Conservation (phyloP, 2,888 invertebrate genomes). For the Siphlonurus alternatus region DNA sequence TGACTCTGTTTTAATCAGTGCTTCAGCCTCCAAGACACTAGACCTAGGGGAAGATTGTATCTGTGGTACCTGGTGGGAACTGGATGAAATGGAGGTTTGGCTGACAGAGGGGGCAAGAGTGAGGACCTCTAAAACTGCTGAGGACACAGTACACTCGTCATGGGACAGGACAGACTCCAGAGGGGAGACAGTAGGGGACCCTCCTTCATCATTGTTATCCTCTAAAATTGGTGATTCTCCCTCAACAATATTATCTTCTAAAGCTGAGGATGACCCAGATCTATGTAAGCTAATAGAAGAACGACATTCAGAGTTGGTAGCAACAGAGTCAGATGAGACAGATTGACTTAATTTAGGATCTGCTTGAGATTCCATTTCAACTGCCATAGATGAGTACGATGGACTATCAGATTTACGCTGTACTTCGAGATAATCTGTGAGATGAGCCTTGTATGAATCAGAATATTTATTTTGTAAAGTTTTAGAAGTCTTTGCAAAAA, state of each 20-base stretch:
- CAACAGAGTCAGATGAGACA: not conserved
- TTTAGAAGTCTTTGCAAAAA: not conserved
- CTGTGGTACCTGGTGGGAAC: too few species aligned
- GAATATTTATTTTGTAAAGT: not conserved
- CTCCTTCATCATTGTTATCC: too few species aligned
- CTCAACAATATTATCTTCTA: too few species aligned
- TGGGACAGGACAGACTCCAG: not conserved
- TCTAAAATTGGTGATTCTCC: too few species aligned
- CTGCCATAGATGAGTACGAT: not conserved
- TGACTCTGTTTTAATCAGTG: too few species aligned
- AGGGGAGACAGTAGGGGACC: too few species aligned
- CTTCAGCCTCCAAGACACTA: too few species aligned
- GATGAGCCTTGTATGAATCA: not conserved
- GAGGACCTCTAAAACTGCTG: not conserved
- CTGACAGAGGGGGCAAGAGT: not conserved
- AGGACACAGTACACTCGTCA: not conserved
- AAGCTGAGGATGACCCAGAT: too few species aligned
- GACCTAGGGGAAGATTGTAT: too few species aligned
- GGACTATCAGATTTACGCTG: not conserved
- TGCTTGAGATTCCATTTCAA: not conserved
- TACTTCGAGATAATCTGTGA: not conserved
- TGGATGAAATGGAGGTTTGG: not conserved
- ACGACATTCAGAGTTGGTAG: not conserved
- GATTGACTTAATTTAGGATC: not conserved
- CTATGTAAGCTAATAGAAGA: too few species aligned